Conservation (phyloP, 2,797 vertebrate species). For the Pseudochromis fuscus region DNA sequence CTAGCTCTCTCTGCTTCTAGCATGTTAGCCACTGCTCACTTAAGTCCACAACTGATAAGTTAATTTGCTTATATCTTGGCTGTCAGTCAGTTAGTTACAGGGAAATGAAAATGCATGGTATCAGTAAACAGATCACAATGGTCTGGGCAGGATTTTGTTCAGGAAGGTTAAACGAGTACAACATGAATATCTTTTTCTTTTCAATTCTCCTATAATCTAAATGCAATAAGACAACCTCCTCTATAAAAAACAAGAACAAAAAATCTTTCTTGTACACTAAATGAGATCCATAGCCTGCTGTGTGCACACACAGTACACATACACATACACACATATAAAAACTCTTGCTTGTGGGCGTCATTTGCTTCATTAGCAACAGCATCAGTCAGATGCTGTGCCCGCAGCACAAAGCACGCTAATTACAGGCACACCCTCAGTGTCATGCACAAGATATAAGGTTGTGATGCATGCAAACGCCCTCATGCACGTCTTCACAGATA, state of each 20-base stretch:
- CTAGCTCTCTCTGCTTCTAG: slow-evolving; percentile 47
- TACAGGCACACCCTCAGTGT: slow-evolving; percentile 78
- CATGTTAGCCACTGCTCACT: slow-evolving; percentile 61
- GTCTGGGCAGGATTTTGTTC: too few species aligned
- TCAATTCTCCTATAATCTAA: slow-evolving; percentile 14
- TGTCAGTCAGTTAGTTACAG: slow-evolving; percentile 44
- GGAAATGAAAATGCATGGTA: slow-evolving; percentile 38
- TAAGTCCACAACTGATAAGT: slow-evolving; percentile 60
- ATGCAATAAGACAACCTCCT: slow-evolving; percentile 9
- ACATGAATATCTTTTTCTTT: slow-evolving; percentile 9
- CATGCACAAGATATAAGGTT: slow-evolving; percentile 66
- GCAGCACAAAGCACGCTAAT: slow-evolving; percentile 75
- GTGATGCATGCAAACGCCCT: slow-evolving; percentile 47
- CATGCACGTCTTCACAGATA: slow-evolving; percentile 10
- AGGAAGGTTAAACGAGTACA: background rate
- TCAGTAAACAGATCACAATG: slow-evolving; percentile 1
- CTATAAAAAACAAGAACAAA: background rate
- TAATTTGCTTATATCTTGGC: slow-evolving; percentile 46
- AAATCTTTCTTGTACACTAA: slow-evolving; percentile 14
- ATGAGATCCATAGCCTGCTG: slow-evolving; percentile 18
- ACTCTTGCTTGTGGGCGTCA: slow-evolving; percentile 53
- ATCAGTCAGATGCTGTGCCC: slow-evolving; percentile 69
- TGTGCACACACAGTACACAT: background rate
- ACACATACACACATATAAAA: slow-evolving; percentile 18
- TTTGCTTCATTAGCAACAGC: slow-evolving; percentile 78